phyloP scores from a whole-genome alignment of 2,888 invertebrate genomes.

The Eilema sororculum region DNA sequence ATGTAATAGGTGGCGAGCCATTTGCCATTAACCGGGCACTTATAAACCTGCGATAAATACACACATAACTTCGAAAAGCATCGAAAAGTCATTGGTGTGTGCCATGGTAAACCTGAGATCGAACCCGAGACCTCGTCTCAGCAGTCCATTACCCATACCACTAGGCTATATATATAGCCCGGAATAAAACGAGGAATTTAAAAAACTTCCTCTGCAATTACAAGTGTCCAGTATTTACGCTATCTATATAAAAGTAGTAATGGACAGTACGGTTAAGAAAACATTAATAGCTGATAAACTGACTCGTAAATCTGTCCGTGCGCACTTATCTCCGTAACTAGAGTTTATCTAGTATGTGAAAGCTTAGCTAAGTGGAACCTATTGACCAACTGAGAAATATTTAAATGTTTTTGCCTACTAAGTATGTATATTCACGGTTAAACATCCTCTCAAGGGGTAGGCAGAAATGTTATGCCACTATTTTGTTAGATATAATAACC shows the following conservation, averaged over 20 bases:
- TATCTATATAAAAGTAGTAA: slow-evolving; percentile 42
- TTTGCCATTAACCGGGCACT: no score
- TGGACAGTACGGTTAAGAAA: slow-evolving; percentile 49
- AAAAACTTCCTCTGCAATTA: slow-evolving; percentile 27
- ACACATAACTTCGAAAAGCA: no score
- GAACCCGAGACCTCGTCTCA: no score
- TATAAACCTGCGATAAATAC: no score
- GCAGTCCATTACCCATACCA: no score
- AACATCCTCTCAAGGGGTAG: neutral
- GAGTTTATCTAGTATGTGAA: slow-evolving; percentile 55
- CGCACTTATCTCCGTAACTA: slow-evolving; percentile 49
- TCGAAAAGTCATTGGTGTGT: no score
- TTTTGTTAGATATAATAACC: no score
- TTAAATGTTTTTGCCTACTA: neutral
- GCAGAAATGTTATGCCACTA: neutral
- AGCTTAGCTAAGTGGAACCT: slow-evolving; percentile 52
- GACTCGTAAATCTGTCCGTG: slow-evolving; percentile 56
- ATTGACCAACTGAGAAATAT: slow-evolving; percentile 47
- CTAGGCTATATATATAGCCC: no score
- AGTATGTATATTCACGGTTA: neutral
- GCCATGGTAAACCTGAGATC: no score
- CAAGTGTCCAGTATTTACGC: slow-evolving; percentile 27
- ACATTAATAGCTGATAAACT: slow-evolving; percentile 54
- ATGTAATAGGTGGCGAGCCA: no score
- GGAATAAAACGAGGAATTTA: neutral